Evolutionary conservation across 30 jellyfish, hydroid and myxozoan genomes (phyloP).

Genomic region (Pseudorhiza aurosa): DNA sequence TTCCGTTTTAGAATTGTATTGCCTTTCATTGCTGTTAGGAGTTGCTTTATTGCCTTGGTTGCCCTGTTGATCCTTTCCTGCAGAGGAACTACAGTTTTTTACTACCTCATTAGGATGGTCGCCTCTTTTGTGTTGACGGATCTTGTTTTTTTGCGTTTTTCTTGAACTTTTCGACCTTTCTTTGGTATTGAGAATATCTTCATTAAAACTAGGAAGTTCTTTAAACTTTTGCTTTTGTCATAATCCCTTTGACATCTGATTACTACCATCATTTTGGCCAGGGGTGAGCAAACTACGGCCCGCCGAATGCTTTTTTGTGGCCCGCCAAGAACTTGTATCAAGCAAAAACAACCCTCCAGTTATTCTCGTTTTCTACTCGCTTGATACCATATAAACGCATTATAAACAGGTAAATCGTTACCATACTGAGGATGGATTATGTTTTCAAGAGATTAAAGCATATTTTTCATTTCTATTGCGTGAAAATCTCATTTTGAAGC

Average conservation of each 20-base stretch:
- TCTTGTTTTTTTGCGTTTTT: background rate
- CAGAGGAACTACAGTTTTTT: background rate
- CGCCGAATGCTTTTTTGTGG: too few species aligned
- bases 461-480: too few species aligned
- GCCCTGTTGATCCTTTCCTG: background rate
- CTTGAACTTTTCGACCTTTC: background rate
- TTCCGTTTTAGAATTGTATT: background rate
- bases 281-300: too few species aligned
- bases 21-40: background rate
- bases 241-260: background rate
- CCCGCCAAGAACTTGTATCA: too few species aligned
- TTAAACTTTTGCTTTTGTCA: background rate
- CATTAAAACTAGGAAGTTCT: background rate
- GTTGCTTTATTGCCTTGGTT: slow-evolving; percentile 2
- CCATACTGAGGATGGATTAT: too few species aligned
- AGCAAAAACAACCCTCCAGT: too few species aligned
- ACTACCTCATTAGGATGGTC: background rate
- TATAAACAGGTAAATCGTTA: too few species aligned
- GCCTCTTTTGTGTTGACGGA: background rate
- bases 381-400: too few species aligned
- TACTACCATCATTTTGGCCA: background rate
- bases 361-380: too few species aligned
- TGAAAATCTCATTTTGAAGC: too few species aligned
- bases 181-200: background rate
- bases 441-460: too few species aligned